phyloP scores from a whole-genome alignment of 1,140 invertebrate species.

The Pogonomyrmex californicus region DNA sequence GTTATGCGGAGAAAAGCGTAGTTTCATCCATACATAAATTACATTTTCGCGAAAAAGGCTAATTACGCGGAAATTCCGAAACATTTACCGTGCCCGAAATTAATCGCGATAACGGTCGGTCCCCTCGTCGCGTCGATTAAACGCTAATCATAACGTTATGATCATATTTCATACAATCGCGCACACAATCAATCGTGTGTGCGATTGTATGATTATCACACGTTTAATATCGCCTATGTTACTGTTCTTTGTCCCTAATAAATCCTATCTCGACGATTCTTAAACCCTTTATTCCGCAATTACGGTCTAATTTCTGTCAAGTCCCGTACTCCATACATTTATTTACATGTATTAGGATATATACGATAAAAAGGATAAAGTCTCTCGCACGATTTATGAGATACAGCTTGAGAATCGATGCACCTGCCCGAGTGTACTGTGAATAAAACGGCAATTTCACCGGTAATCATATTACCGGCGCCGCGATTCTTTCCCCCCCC shows the following conservation, averaged over 20 bases:
- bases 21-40: slow-evolving; percentile 54
- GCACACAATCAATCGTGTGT: too few species aligned
- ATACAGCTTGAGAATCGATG: background rate
- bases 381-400: background rate
- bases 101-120: slow-evolving; percentile 28
- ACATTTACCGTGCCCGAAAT: slow-evolving; percentile 36
- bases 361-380: background rate
- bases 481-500: background rate
- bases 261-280: background rate
- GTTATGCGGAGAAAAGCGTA: slow-evolving; percentile 32
- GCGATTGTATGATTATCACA: background rate
- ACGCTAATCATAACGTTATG: slow-evolving; percentile 20
- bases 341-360: background rate
- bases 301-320: background rate
- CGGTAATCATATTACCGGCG: background rate
- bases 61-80: slow-evolving; percentile 47
- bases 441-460: slow-evolving; percentile 24
- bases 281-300: background rate
- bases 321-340: background rate
- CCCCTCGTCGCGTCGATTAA: background rate
- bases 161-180: background rate
- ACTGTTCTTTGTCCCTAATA: background rate
- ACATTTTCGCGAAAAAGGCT: slow-evolving; percentile 35
- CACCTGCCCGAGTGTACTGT: background rate
- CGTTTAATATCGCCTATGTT: background rate